A percentile compares a stretch with the other conserved stretches of the same genome.
Conservation (phyloP, 1,140 invertebrate species). For the Tribolium madens region DNA sequence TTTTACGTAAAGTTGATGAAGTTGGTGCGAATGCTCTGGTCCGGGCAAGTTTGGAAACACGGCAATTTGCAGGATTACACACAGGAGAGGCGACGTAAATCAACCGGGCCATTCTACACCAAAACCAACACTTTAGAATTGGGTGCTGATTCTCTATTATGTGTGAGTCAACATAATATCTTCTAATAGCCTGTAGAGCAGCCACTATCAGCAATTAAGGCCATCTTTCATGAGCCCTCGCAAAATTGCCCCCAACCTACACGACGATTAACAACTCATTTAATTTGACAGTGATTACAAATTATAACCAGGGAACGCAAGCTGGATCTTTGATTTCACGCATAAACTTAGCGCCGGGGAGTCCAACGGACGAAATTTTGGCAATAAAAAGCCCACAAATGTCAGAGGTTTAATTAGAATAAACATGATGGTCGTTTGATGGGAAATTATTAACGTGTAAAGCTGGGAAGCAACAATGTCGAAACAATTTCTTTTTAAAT, state of each 20-base stretch:
- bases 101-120: constrained; percentile 37
- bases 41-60: constrained; percentile 30
- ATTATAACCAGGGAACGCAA: not conserved
- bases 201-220: constrained; percentile 51
- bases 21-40: constrained; percentile 15
- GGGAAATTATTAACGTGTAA: not conserved
- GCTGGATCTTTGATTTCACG: not conserved
- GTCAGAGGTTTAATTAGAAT: too few relatives aligned
- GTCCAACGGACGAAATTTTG: not conserved
- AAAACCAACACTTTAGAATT: constrained; percentile 43
- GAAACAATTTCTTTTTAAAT: too few relatives aligned
- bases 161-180: constrained; percentile 49
- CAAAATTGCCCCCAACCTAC: constrained; percentile 27
- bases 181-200: constrained; percentile 50
- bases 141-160: constrained; percentile 49
- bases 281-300: constrained; percentile 36
- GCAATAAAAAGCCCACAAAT: not conserved
- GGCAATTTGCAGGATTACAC: constrained; percentile 49
- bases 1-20: constrained; percentile 35
- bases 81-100: constrained; percentile 47
- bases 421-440: not conserved
- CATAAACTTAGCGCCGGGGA: not conserved
- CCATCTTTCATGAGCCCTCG: constrained; percentile 41
- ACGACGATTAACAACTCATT: constrained; percentile 33
- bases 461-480: too few relatives aligned